Conservation (phyloP, 2,113 vertebrate species). For the Oreocharis arfaki region DNA sequence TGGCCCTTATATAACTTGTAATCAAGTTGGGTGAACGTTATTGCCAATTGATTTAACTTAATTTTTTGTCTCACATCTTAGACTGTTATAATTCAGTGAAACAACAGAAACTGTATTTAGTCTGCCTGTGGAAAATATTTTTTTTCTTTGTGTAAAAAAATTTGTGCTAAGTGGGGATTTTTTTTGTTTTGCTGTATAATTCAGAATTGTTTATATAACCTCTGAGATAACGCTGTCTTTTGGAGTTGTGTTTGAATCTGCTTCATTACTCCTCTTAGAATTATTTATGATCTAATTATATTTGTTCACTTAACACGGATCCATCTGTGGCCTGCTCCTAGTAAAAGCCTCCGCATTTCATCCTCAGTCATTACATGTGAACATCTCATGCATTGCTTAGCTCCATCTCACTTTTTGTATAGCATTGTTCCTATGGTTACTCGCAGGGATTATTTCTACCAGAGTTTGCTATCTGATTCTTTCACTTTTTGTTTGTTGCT, state of each 20-base stretch:
- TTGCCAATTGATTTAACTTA: not conserved
- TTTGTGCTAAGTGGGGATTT: not conserved
- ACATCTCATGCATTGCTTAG: conserved; percentile 7
- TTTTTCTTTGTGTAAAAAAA: not conserved
- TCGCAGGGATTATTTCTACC: conserved; percentile 3
- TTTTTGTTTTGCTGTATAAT: not conserved
- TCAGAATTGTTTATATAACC: conserved; percentile 6
- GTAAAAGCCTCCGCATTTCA: conserved; percentile 40
- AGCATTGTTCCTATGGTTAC: conserved; percentile 22
- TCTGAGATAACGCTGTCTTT: not conserved
- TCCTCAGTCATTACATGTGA: conserved; percentile 1
- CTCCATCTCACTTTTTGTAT: not conserved
- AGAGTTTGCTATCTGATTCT: not conserved
- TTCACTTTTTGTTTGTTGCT: not conserved
- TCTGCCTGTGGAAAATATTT: not conserved
- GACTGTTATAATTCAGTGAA: not conserved
- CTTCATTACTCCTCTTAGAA: conserved; percentile 30
- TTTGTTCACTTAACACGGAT: conserved; percentile 53
- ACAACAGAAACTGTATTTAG: not conserved
- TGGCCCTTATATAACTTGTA: not conserved
- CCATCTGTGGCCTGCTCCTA: conserved; percentile 36
- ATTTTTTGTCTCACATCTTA: not conserved
- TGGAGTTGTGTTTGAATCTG: conserved; percentile 34
- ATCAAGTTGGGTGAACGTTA: not conserved
- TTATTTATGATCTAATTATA: conserved; percentile 58